Conservation (phyloP, 2,888 invertebrate species). For the Ichneumoninae sp. region DNA sequence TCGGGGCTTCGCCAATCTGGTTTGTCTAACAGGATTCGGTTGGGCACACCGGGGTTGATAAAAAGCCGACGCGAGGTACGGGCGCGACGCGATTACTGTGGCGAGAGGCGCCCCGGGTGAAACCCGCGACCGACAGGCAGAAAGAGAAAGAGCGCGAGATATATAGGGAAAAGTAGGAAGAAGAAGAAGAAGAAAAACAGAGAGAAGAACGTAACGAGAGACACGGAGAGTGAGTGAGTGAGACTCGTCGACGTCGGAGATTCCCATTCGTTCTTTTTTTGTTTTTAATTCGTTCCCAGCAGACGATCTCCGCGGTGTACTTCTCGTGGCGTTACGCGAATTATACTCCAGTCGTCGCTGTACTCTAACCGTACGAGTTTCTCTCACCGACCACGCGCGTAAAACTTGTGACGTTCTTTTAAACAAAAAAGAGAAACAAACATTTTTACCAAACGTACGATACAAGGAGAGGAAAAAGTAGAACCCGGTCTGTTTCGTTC, state of each 20-base stretch:
- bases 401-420: background rate
- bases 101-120: conserved; percentile 73
- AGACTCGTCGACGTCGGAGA: background rate
- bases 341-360: background rate
- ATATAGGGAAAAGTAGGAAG: background rate
- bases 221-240: background rate
- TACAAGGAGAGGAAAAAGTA: background rate
- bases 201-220: background rate
- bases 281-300: conserved; percentile 6
- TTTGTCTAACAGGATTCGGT: conserved; percentile 91
- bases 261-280: background rate
- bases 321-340: background rate
- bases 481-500: conserved; percentile 4
- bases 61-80: conserved; percentile 83
- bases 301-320: conserved; percentile 26
- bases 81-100: conserved; percentile 78
- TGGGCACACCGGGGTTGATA: conserved; percentile 87
- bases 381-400: background rate
- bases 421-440: background rate
- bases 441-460: background rate
- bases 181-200: background rate
- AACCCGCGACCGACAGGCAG: conserved; percentile 61
- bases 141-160: conserved; percentile 36
- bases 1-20: conserved; percentile 91
- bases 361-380: background rate